Base-by-base conservation (phyloP, 2,888 invertebrate species). In the Scaptomyza polygonia region DNA sequence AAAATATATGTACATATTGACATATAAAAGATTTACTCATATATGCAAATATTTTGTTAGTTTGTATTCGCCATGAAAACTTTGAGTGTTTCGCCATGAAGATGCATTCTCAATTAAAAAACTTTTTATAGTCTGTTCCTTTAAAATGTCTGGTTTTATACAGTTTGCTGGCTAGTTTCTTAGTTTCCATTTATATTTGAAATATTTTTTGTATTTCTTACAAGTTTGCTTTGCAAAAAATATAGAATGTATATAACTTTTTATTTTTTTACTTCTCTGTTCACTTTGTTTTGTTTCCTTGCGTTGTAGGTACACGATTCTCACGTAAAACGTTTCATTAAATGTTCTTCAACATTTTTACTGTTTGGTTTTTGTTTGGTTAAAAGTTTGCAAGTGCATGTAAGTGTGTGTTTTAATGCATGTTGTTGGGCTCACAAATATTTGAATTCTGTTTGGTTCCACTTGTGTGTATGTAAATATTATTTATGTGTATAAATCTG, bases 261-360 rank as follows among this genome's bases (percentile, higher is more conserved):
- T 44, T 39, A n/a, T 39, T 58, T 39, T 58, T 47, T 69, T 34
- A 53, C 43, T 63, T 72, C 40, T 52, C 34, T 65, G 30, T 52
- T 75, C 36, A 79, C 34, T 65, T 48, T 79, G 42, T 80, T 63
- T 74, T 63, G 65, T 58, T 68, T 77, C 65, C 52, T 77, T 53
- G 47, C 53, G 72, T 72, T 74, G 88, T 88, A 85, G 84, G 84
- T 85, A 85, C 84, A 86, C 84, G 88, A 86, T 88, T 85, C 88
- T 86, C 84, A 85, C 83, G 88, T 69, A 47, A 69, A 82, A 86
- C 77, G 65, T 84, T 83, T 53, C 56, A 54, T 67, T 42, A 62
- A 58, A 47, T 67, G 59, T 61, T 69, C 27, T 67, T 68, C 59
- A 84, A 72, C 66, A 75, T 53, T 59, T 66, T 64, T 62, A 66